A percentile compares a stretch with the other conserved stretches of the same genome.
These are phyloP conservation scores for Allygus modestus DNA, from an alignment of 2,888 invertebrate species.

Conservation along the genomic window DNA sequence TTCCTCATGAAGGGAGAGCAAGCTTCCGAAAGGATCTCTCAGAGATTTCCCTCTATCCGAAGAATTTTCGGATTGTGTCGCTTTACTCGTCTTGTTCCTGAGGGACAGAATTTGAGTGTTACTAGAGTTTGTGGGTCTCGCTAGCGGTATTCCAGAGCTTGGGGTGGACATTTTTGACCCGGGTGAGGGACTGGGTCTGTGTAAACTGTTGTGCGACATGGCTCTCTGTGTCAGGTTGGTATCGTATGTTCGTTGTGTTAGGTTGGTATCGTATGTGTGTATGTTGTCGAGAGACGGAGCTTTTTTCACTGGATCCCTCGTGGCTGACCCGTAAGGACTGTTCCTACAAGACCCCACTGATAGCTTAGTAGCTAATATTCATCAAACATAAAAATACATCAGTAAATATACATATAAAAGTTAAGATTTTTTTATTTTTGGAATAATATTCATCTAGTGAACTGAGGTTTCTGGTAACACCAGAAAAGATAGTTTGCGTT, in stretches of 20 bases:
- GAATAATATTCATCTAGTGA: no score
- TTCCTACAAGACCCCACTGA: slow-evolving; percentile 31
- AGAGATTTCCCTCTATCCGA: slow-evolving; percentile 20
- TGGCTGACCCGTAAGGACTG: background rate
- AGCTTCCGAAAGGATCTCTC: slow-evolving; percentile 66
- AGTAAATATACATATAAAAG: no score
- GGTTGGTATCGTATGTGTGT: slow-evolving; percentile 8
- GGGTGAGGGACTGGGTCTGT: background rate
- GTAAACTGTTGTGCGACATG: slow-evolving; percentile 8
- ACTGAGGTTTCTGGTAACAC: no score
- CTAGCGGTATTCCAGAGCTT: background rate
- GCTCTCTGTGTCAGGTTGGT: background rate
- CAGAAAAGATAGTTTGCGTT: no score
- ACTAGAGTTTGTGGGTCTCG: background rate
- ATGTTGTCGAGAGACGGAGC: slow-evolving; percentile 22
- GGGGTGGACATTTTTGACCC: background rate
- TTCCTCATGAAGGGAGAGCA: slow-evolving; percentile 63
- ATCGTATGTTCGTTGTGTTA: background rate
- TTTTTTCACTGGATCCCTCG: slow-evolving; percentile 26
- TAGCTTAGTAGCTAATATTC: background rate
- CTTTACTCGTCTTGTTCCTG: slow-evolving; percentile 30
- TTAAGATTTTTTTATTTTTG: no score
- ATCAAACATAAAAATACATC: background rate
- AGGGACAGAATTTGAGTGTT: slow-evolving; percentile 19
- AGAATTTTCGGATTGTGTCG: background rate